Percentiles rank a stretch among this genome's conserved stretches.
Evolutionary conservation across 2,797 vertebrate genomes (phyloP).

Genomic region (Ara ararauna): DNA sequence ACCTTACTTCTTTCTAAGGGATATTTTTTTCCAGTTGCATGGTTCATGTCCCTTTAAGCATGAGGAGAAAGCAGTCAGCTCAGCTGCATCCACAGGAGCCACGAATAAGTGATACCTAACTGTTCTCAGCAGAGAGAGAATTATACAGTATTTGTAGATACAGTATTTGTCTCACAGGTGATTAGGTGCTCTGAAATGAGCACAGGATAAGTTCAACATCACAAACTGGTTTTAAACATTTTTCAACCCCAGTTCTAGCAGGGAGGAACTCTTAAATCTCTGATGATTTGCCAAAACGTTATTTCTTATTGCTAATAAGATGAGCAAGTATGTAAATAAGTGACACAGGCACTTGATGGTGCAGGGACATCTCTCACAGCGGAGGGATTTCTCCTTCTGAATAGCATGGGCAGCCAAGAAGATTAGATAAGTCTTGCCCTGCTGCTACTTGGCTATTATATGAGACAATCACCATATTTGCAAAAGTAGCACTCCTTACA

Average conservation of each 20-base stretch:
- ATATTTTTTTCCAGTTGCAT: neutral
- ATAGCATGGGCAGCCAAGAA: neutral
- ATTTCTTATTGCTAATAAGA: neutral
- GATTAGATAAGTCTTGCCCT: neutral
- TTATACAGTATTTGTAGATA: neutral
- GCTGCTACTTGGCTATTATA: neutral
- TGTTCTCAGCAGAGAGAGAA: accelerated
- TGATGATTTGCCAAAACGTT: neutral
- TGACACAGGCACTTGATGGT: accelerated
- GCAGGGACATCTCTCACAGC: neutral
- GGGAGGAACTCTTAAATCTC: neutral
- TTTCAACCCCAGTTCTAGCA: neutral
- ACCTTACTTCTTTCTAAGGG: neutral
- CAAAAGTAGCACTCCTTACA: neutral
- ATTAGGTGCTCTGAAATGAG: neutral
- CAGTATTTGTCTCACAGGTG: neutral
- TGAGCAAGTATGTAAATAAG: neutral
- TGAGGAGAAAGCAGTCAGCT: neutral
- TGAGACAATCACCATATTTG: neutral
- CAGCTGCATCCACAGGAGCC: neutral
- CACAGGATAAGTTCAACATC: neutral
- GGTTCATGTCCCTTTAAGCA: neutral
- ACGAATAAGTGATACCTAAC: neutral
- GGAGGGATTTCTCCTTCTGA: neutral
- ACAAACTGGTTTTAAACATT: neutral